Percentiles rank a stretch among this genome's conserved stretches.
phyloP scores from a whole-genome alignment of 1,140 invertebrate genomes.

The Solenopsis invicta region DNA sequence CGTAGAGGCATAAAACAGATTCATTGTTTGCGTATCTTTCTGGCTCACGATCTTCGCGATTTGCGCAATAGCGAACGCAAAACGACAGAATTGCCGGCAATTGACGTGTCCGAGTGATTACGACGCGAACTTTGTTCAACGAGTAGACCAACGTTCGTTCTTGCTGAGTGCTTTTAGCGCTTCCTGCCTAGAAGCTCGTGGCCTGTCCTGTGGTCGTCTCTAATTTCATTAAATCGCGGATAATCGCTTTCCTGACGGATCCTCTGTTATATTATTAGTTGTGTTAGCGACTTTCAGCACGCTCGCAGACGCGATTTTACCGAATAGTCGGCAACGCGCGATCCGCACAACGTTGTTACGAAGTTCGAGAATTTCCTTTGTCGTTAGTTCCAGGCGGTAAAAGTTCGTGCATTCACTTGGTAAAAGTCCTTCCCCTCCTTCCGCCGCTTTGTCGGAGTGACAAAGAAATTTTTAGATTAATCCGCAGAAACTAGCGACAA shows the following conservation, averaged over 20 bases:
- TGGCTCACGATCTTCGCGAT: not conserved
- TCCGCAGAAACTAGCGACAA: not conserved
- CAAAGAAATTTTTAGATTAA: slow-evolving; percentile 42
- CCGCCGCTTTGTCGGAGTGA: not conserved
- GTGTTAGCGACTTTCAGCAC: slow-evolving; percentile 25
- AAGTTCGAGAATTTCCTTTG: slow-evolving; percentile 24
- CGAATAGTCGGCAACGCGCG: not conserved
- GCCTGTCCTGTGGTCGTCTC: slow-evolving; percentile 14
- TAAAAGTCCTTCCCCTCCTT: not conserved
- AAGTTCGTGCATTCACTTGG: slow-evolving; percentile 23
- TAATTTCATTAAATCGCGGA: slow-evolving; percentile 65
- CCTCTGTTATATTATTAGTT: slow-evolving; percentile 46
- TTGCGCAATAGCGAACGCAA: slow-evolving; percentile 59
- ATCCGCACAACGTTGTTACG: slow-evolving; percentile 12
- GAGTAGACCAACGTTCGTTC: not conserved
- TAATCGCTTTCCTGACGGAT: slow-evolving; percentile 42
- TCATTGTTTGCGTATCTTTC: not conserved
- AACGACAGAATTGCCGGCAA: slow-evolving; percentile 74
- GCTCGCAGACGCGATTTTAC: slow-evolving; percentile 14
- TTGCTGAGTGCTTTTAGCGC: slow-evolving; percentile 41
- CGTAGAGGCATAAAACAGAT: not conserved
- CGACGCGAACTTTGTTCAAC: slow-evolving; percentile 72
- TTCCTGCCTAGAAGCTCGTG: slow-evolving; percentile 52
- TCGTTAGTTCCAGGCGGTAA: slow-evolving; percentile 11
- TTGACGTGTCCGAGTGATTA: slow-evolving; percentile 70